Conservation (phyloP, 2,888 invertebrate species). For the Uloborus plumipes region DNA sequence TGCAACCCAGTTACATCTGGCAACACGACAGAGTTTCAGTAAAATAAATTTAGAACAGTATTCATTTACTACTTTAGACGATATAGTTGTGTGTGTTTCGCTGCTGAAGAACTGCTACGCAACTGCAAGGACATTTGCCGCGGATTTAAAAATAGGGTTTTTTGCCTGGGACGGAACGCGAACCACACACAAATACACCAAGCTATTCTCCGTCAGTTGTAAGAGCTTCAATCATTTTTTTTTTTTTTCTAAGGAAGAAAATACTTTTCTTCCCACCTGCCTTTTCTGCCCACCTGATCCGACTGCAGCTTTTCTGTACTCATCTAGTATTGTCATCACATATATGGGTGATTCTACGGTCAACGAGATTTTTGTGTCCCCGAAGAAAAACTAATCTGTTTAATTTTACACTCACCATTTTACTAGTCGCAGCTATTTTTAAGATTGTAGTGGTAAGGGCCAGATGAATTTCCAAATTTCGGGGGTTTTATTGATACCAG, state of each 20-base stretch:
- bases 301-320: too few species aligned
- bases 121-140: conserved; percentile 38
- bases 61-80: conserved; percentile 46
- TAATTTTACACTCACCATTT: too few species aligned
- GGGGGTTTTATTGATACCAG: too few species aligned
- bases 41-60: conserved; percentile 63
- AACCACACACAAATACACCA: background rate
- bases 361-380: too few species aligned
- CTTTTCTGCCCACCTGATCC: too few species aligned
- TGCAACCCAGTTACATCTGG: conserved; percentile 47
- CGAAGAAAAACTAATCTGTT: too few species aligned
- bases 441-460: too few species aligned
- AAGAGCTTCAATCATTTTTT: background rate
- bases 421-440: too few species aligned
- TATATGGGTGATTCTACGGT: too few species aligned
- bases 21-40: conserved; percentile 13
- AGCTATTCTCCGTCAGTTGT: background rate
- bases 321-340: too few species aligned
- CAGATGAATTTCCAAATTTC: too few species aligned
- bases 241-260: conserved; percentile 2
- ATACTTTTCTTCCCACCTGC: conserved; percentile 28
- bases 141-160: conserved; percentile 43
- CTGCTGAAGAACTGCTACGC: conserved; percentile 28
- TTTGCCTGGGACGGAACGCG: conserved; percentile 19
- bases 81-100: conserved; percentile 14